Evolutionary conservation across 64 coral and sea anemone genomes (phyloP).

Genomic region (Trachythela sp.): DNA sequence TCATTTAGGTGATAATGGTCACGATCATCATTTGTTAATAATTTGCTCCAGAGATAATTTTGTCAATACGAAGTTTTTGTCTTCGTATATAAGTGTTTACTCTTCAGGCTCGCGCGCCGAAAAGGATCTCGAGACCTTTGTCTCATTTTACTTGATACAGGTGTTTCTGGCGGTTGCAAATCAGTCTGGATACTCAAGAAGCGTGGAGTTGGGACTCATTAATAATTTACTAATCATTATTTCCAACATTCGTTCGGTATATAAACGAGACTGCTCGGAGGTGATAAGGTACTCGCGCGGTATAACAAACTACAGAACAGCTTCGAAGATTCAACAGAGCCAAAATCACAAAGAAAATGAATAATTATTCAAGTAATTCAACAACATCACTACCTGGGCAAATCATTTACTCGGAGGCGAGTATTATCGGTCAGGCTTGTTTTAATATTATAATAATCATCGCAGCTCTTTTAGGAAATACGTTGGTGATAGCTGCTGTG

Average conservation of each 20-base stretch:
- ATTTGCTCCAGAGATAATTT: no score
- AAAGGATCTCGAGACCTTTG: not conserved
- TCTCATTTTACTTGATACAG: not conserved
- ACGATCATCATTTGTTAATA: no score
- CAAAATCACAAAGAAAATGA: not conserved
- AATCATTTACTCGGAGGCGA: not conserved
- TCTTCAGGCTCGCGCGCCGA: not conserved
- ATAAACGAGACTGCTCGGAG: not conserved
- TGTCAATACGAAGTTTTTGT: not conserved
- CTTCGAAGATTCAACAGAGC: not conserved
- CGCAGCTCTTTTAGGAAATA: not conserved
- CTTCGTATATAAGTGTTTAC: not conserved
- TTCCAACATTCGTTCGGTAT: not conserved
- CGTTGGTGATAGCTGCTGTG: not conserved
- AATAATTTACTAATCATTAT: not conserved
- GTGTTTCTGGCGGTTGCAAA: not conserved
- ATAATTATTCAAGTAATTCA: not conserved
- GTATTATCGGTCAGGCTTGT: slow-evolving; percentile 5
- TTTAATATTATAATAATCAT: not conserved
- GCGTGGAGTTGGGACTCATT: not conserved
- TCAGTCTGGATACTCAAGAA: not conserved
- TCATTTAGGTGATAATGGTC: no score
- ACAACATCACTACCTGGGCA: not conserved
- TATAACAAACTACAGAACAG: not conserved
- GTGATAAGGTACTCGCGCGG: no score